These are phyloP conservation scores for Sinhomidia bicolor DNA, from an alignment of 2,888 invertebrate species.

Conservation along the genomic window DNA sequence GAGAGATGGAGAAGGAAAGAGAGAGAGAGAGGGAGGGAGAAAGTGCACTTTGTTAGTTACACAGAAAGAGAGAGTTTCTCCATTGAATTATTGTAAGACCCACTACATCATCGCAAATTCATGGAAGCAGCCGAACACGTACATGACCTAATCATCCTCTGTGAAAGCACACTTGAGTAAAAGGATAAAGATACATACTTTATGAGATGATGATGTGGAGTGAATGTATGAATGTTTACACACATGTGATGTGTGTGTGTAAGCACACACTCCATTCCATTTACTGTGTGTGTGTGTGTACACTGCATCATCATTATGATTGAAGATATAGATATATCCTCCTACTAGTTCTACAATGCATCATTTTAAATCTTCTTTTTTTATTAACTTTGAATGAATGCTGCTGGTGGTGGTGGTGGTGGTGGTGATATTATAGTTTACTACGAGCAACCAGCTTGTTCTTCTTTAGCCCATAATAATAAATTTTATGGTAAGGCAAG, in stretches of 20 bases:
- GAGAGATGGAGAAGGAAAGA: background rate
- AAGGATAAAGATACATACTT: conserved; percentile 19
- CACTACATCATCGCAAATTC: conserved; percentile 39
- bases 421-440: background rate
- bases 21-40: too few species aligned
- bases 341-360: background rate
- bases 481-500: conserved; percentile 33
- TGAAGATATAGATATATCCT: background rate
- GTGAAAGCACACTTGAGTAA: conserved; percentile 34
- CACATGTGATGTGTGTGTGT: conserved; percentile 11
- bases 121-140: conserved; percentile 47
- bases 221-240: background rate
- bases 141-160: conserved; percentile 43
- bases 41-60: conserved; percentile 9
- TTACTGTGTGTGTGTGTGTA: too few species aligned
- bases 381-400: conserved; percentile 49
- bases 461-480: background rate
- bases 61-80: background rate
- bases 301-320: background rate
- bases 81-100: conserved; percentile 37
- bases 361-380: conserved; percentile 32
- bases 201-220: background rate
- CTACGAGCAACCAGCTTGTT: conserved; percentile 5
- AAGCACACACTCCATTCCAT: background rate
- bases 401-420: too few species aligned